Evolutionary conservation across 2,113 vertebrate species (phyloP), one percentile per base, ranked within the genome.

Genomic region (Pseudopipra pipra): DNA sequence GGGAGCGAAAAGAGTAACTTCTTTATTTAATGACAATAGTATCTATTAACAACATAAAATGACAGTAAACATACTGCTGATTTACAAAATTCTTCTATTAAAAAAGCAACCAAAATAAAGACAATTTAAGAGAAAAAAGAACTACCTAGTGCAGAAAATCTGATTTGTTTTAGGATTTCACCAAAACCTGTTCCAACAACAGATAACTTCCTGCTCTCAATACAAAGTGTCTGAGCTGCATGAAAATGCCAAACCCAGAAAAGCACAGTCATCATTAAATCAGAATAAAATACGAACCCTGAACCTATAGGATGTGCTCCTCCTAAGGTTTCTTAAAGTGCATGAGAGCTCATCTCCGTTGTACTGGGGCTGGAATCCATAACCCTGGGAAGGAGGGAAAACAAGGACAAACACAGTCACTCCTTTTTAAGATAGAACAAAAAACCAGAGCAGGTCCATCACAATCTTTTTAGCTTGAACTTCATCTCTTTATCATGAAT

Each of bases 361-460:
- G 91, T 98, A 98, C 93, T 98, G 98, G 15, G 97, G 97, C 41
- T 98, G 98, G 94, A 98, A 99, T 43, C 98, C 98, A 68, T 98
- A 98, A 67, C 97, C 98, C 98, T 98, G 88, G 6, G 54, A 80
- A 66, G 81, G 61, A 89, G 33, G 63, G 30, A 78, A 78, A 85
- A 46, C 2, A n/a, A 78, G 41, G 46, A 88, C 62, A 88, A 31
- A 76, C 8, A 4, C 8, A 79, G 55, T 55, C 80, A 86, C 52
- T 39, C 1, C 25, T 47, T 63, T 85, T 61, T 33, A 37, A 33
- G 1, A 11, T 8, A 16, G 54, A 89, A 31, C 13, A 58, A 58
- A 59, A 21, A 67, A 4, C 0, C 28, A 54, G 20, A 41, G 39
- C 9, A 4, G 17, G 9, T 8, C 4, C 6, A 71, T 41, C 15